Base-by-base conservation (phyloP, 92 coral and sea anemone species). In the Desmophyllum pertusum region DNA sequence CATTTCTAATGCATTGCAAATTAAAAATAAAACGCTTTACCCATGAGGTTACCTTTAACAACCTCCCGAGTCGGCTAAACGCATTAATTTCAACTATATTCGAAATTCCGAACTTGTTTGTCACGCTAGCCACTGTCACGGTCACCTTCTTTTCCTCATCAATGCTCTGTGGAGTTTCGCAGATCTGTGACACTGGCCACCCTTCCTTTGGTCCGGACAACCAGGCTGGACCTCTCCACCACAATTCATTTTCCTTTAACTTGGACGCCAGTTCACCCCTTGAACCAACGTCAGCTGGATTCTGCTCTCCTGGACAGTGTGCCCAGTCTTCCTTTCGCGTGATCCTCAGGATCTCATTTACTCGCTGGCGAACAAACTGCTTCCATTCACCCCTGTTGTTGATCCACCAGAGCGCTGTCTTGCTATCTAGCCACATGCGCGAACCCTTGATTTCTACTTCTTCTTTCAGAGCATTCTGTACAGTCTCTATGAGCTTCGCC, bases 31-130 rank as follows among this genome's bases (percentile, higher is more conserved):
- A n/a, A n/a, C n/a, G n/a, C n/a, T n/a, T n/a, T 15, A 88, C 79
- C 88, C 87, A 88, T 0, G 91, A 84, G 23, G 91, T 88, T 38
- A 88, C 91, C 57, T 84, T 83, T 14, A 83, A 35, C 27, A 88
- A 46, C 73, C 52, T 64, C 2, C 62, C 81, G 1, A 73, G 21
- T 2, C 13, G 59, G 45, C 88, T 70, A 30, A 37, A 81, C 6
- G 33, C 40, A 7, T 70, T 14, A 7, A 79, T 23, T 2, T 86
- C 75, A 1, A 86, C 3, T 14, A 79, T 65, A 3, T 33, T 17
- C 18, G 79, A 23, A 25, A 86, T 37, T 5, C 66, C 48, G n/a
- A n/a, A n/a, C 21, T 31, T 23, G 14, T 10, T 11, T 17, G 30
- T 48, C 74, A 71, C 90, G 14, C 51, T 57, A 9, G 67, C 83